Conservation (phyloP, 2,113 vertebrate species). For the Climacteris rufus region DNA sequence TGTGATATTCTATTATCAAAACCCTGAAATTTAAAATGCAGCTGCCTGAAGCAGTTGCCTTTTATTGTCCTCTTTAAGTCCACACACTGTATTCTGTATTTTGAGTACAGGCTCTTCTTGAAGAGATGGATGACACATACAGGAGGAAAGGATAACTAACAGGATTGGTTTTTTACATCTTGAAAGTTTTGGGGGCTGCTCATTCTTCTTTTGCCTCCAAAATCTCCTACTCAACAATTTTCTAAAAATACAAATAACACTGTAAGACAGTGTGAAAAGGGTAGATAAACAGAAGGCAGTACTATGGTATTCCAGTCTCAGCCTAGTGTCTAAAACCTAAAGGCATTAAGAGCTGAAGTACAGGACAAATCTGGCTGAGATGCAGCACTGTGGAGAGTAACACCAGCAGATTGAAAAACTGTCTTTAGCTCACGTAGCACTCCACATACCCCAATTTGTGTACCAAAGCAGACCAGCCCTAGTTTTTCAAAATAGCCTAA, state of each 20-base stretch:
- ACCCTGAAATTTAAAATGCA: background rate
- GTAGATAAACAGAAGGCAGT: background rate
- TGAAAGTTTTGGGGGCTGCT: background rate
- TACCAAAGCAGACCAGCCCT: background rate
- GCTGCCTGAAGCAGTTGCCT: background rate
- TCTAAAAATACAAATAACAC: background rate
- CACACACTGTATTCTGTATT: background rate
- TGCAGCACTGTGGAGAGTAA: background rate
- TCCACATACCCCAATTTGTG: background rate
- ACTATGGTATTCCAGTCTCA: background rate
- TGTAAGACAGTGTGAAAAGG: background rate
- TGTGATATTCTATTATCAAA: background rate
- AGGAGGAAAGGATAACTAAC: background rate
- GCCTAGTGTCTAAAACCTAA: background rate
- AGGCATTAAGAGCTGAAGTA: background rate
- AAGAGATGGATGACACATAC: background rate
- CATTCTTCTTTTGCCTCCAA: background rate
- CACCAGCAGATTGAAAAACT: background rate
- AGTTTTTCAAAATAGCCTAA: background rate
- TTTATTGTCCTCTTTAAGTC: background rate
- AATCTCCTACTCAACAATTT: background rate
- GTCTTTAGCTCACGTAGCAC: background rate
- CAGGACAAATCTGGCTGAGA: background rate
- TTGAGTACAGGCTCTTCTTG: background rate
- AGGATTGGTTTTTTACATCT: background rate